Evolutionary conservation across 2,797 vertebrate genomes (phyloP), one percentile per base, ranked within the genome.

Genomic region (Hoplostethus mediterraneus): DNA sequence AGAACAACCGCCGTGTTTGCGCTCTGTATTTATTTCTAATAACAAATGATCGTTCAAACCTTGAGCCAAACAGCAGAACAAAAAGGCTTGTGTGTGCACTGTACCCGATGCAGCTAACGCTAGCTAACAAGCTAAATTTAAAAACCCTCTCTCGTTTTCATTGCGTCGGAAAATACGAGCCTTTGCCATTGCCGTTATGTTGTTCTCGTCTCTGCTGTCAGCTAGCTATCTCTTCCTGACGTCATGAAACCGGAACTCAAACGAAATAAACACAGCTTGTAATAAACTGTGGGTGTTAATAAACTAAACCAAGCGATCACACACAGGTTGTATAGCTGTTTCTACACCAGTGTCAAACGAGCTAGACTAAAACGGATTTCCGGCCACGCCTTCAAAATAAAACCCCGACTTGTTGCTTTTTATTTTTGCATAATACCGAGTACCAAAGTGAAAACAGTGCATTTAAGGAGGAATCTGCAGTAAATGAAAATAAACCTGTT

Each of bases 61-160:
- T 62, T 5, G 38, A 2, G 75, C 63, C 42, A 14, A 31, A 14
- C 48, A 53, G 52, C 52, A 58, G 80, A 80, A 89, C 68, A 86
- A 86, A 81, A 80, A 56, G 51, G 45, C 67, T 58, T 63, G 67
- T 83, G 78, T 83, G 74, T 67, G 16, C 72, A 71, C 80, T 75
- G 75, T 58, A 56, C 47, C 74, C 80, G 71, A 67, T 81, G 77
- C 57, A 14, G 47, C 25, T 45, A 89, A 87, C 89, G 47, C 25
- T 45, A 89, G 88, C 89, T 86, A 82, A 71, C 78, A 51, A 67
- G 91, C 90, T 92, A 91, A 87, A 82, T 84, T 5, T 21, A 69
- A 73, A 74, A 81, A 85, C 60, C 75, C 67, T 62, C 55, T 45
- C 70, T 65, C 64, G 8, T 36, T 77, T 51, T 77, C 40, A 33